Evolutionary conservation across 2,113 vertebrate genomes (phyloP).

Genomic region (Canis aureus): DNA sequence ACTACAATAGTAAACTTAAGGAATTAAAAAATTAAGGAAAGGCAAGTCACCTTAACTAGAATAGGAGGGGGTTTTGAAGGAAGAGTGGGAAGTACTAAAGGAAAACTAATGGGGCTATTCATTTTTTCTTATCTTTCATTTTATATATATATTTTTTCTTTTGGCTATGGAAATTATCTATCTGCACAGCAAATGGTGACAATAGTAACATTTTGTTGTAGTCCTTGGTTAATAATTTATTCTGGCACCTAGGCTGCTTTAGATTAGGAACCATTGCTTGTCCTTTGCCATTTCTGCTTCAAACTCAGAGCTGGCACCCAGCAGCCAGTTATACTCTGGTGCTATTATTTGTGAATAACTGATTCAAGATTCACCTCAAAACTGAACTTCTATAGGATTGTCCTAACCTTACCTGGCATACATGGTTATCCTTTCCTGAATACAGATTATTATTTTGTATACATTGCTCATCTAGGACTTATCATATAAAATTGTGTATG

Average conservation of each 20-base stretch:
- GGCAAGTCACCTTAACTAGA: neutral
- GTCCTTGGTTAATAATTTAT: neutral
- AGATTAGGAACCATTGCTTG: neutral
- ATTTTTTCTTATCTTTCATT: neutral
- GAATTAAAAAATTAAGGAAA: neutral
- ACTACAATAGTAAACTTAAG: neutral
- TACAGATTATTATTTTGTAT: neutral
- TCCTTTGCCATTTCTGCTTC: neutral
- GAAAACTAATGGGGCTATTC: neutral
- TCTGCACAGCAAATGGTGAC: neutral
- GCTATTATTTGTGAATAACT: neutral
- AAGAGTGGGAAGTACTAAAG: neutral
- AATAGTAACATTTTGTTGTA: neutral
- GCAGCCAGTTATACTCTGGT: neutral
- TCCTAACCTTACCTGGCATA: neutral
- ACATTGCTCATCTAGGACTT: neutral
- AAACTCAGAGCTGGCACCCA: neutral
- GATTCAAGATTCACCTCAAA: constrained; percentile 1
- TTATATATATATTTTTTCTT: neutral
- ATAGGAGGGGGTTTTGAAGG: neutral
- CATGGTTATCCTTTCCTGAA: neutral
- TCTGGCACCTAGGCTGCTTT: neutral
- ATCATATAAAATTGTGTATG: neutral
- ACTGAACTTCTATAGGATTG: neutral
- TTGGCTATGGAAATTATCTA: neutral